Evolutionary conservation across 2,888 invertebrate genomes (phyloP), one percentile per base, ranked within the genome.

Genomic region (Scelioninae gen. 1): DNA sequence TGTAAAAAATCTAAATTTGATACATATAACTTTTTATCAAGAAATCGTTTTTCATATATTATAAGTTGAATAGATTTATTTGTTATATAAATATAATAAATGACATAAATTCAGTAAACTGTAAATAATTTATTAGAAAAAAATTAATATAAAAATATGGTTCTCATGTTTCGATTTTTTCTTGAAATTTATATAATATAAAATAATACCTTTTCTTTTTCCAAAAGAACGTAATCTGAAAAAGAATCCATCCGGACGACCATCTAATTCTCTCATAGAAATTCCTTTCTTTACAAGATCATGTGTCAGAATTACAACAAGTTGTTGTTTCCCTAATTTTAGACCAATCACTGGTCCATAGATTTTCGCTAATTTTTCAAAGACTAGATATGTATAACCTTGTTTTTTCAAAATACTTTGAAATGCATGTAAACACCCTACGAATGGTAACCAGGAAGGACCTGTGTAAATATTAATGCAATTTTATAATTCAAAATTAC

Each of bases 241-340:
- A 88, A 96, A 95, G 88, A 95, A 96, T 32, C 94, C 95, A 85
- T 95, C 94, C 0, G 96, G 96, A 76, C 96, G 93, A 0, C 95
- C 95, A 87, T 95, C 95, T 85, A 96, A 95, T 78, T 95, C 95
- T 15, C 94, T 94, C 9, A 93, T 93, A 0, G 93, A 93, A 51
- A 95, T 93, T 6, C 95, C 94, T 88, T 95, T 94, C 51, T 93
- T 94, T 4, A 95, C 93, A 58, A 95, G 94, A 71, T 95, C 94
- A 47, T 94, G 92, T 0, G 95, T 95, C 29, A 94, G 94, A 0
- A 95, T 94, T 0, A 95, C 93, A 0, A 96, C 94, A 0, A 95
- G 90, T 38, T 93, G 91, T 85, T 95, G 94, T 16, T 93, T 92
- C 1, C 96, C 96, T 68, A 95, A 89, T 87, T 95, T 95, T 47